phyloP scores from a whole-genome alignment of 2,797 vertebrate species.

The Euthynnus affinis region DNA sequence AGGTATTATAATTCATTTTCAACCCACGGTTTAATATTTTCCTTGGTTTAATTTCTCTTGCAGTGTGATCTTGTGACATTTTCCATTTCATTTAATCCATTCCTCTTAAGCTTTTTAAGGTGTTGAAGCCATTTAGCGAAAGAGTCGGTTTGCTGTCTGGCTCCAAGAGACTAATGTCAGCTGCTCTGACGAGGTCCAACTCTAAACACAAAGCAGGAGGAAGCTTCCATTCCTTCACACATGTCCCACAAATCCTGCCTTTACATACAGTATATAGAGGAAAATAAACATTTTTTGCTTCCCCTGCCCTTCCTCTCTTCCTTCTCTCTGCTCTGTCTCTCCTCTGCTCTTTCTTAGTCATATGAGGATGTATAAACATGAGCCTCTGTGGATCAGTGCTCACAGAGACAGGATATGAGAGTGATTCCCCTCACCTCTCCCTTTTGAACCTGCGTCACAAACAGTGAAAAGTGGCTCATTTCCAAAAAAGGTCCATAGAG shows the following conservation, averaged over 20 bases:
- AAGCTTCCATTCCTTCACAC: constrained; percentile 61
- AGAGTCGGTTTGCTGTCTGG: constrained; percentile 21
- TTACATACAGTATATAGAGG: constrained; percentile 44
- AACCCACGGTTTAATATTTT: constrained; percentile 24
- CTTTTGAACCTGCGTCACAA: constrained; percentile 61
- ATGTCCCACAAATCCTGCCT: constrained; percentile 69
- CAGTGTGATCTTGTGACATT: constrained; percentile 14
- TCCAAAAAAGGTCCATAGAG: constrained; percentile 34
- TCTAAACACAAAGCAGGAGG: constrained; percentile 56
- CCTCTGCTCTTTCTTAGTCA: constrained; percentile 41
- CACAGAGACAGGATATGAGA: constrained; percentile 74
- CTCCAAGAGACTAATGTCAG: constrained; percentile 43
- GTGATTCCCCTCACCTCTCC: constrained; percentile 66
- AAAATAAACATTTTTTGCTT: constrained; percentile 65
- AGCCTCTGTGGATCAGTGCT: constrained; percentile 63
- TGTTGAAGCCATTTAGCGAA: constrained; percentile 31
- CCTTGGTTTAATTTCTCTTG: constrained; percentile 17
- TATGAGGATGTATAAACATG: constrained; percentile 70
- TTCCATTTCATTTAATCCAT: constrained; percentile 35
- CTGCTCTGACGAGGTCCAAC: constrained; percentile 32
- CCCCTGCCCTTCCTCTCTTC: constrained; percentile 11
- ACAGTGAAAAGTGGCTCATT: constrained; percentile 43
- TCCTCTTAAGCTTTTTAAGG: constrained; percentile 30
- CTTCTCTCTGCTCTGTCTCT: constrained; percentile 36
- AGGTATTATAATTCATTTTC: constrained; percentile 22